Conservation (phyloP, 2,797 vertebrate species). For the Zalophus californianus region DNA sequence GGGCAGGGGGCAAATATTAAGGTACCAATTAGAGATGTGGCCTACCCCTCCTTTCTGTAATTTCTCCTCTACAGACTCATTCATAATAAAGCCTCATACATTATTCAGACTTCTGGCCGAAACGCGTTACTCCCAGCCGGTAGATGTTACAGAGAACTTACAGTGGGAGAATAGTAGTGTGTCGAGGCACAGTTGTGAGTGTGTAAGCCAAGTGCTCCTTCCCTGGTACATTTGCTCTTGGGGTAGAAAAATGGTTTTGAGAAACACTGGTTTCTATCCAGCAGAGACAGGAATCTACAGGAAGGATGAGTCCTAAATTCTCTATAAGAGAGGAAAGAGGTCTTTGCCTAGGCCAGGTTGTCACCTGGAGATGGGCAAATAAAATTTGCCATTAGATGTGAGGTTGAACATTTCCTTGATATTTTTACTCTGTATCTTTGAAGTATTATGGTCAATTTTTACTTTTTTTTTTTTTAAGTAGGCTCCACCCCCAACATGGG, state of each 20-base stretch:
- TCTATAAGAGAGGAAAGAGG: neutral
- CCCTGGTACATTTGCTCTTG: neutral
- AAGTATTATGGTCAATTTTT: neutral
- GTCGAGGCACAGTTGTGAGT: neutral
- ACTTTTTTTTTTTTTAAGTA: neutral
- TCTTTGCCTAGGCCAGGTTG: neutral
- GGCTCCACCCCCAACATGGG: neutral
- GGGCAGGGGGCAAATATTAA: neutral
- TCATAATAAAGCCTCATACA: neutral
- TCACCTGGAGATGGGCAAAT: neutral
- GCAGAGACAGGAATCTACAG: neutral
- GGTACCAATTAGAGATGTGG: neutral
- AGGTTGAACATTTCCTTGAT: neutral
- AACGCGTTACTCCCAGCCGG: neutral
- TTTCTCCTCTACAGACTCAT: neutral
- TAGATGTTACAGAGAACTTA: neutral
- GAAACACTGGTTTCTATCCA: neutral
- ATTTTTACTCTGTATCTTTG: slow-evolving; percentile 29
- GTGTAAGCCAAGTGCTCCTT: neutral
- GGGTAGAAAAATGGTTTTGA: neutral
- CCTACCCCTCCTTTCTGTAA: neutral
- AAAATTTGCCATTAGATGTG: neutral
- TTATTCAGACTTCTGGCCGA: neutral
- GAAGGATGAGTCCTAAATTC: neutral
- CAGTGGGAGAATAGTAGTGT: neutral